These are phyloP conservation scores for Phoxinus dragarum DNA, from an alignment of 2,797 vertebrate genomes.

Conservation along the genomic window DNA sequence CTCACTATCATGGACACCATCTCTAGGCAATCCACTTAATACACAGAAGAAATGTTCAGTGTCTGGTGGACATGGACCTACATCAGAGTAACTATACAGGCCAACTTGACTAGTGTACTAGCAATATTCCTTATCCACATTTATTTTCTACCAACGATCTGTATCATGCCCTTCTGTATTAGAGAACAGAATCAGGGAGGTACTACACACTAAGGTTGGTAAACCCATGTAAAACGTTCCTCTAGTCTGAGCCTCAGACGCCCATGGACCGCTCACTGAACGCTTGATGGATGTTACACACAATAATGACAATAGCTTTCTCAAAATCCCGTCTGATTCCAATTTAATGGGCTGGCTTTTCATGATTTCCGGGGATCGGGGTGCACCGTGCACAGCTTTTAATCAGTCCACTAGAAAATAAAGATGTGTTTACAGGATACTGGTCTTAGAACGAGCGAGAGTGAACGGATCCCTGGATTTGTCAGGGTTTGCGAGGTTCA, in stretches of 20 bases:
- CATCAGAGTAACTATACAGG: neutral
- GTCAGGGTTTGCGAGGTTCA: neutral
- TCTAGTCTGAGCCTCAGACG: neutral
- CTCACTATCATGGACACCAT: neutral
- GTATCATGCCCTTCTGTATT: neutral
- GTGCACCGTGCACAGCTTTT: neutral
- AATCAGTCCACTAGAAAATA: conserved; percentile 18
- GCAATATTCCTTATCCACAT: neutral
- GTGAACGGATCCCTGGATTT: conserved; percentile 25
- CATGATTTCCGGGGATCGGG: neutral
- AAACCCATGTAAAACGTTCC: neutral
- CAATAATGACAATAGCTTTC: conserved; percentile 14
- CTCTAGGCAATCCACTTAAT: neutral
- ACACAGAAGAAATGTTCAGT: neutral
- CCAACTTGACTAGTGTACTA: too few species aligned
- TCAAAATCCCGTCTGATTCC: conserved; percentile 4
- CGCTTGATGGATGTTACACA: neutral
- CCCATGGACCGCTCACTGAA: neutral
- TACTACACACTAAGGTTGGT: neutral
- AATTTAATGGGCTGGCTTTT: neutral
- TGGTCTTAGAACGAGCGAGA: neutral
- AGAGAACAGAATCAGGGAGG: neutral
- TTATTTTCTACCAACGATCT: neutral
- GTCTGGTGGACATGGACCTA: neutral
- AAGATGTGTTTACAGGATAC: conserved; percentile 22